Evolutionary conservation across 2,797 vertebrate species (phyloP).

Genomic region (Tarsius wallacei): DNA sequence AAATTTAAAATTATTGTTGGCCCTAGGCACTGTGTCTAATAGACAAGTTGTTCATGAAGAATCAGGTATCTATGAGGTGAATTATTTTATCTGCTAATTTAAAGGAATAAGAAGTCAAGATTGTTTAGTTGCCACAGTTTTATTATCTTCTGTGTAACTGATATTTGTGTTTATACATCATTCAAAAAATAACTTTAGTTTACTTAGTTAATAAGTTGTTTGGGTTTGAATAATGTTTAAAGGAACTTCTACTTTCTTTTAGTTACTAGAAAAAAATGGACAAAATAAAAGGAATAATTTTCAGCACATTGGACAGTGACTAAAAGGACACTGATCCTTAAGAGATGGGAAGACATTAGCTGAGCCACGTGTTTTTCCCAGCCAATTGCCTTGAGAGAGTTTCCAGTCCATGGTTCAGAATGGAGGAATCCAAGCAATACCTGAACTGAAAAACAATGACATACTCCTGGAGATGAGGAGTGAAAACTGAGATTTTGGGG

Average conservation of each 20-base stretch:
- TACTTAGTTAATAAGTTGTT: not conserved
- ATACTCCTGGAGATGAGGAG: not conserved
- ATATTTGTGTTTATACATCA: not conserved
- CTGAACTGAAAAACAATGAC: too few relatives aligned
- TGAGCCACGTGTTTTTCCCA: not conserved
- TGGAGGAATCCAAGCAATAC: not conserved
- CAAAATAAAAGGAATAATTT: not conserved
- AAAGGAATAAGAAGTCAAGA: not conserved
- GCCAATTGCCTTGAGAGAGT: not conserved
- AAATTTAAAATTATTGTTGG: not conserved
- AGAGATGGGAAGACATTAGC: not conserved
- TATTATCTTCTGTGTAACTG: not conserved
- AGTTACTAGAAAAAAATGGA: not conserved
- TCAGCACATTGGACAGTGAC: not conserved
- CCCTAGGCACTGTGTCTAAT: not conserved
- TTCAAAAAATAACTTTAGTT: not conserved
- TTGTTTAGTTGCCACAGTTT: not conserved
- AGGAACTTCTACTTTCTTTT: not conserved
- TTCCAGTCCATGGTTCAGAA: not conserved
- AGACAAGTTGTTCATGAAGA: not conserved
- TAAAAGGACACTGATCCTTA: not conserved
- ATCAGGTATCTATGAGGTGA: not conserved
- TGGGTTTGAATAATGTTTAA: not conserved
- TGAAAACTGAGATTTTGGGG: not conserved
- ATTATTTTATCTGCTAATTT: not conserved